phyloP scores from a whole-genome alignment of 1,140 invertebrate genomes.

The Cataglyphis hispanica region DNA sequence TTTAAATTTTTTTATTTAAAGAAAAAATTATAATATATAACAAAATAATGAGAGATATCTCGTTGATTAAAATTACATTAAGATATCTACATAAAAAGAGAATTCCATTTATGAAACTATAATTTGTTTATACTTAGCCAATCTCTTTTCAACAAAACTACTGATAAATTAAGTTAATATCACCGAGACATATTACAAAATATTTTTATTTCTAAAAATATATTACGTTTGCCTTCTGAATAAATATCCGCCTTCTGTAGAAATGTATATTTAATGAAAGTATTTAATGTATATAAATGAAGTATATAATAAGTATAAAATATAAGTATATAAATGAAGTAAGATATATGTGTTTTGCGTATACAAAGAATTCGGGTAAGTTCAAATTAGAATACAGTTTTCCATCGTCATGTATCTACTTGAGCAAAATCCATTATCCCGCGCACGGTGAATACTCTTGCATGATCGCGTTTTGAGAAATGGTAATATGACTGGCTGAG shows the following conservation, averaged over 20 bases:
- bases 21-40: neutral
- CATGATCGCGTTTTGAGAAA: slow-evolving; percentile 29
- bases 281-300: too few relatives aligned
- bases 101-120: too few relatives aligned
- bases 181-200: neutral
- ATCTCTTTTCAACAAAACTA: neutral
- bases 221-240: neutral
- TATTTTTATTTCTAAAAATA: neutral
- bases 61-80: neutral
- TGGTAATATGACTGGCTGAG: slow-evolving; percentile 44
- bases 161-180: neutral
- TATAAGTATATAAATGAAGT: too few relatives aligned
- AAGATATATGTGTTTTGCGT: neutral
- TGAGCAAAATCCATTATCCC: slow-evolving; percentile 25
- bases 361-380: neutral
- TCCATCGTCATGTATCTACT: neutral
- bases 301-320: too few relatives aligned
- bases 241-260: neutral
- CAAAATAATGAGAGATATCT: neutral
- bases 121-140: too few relatives aligned
- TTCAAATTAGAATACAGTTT: slow-evolving; percentile 30
- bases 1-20: neutral
- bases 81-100: neutral
- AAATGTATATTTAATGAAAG: slow-evolving; percentile 9
- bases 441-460: slow-evolving; percentile 21